Percentiles rank a stretch among this genome's conserved stretches.
Conservation (phyloP, 2,888 invertebrate species). For the Zonitis immaculata region DNA sequence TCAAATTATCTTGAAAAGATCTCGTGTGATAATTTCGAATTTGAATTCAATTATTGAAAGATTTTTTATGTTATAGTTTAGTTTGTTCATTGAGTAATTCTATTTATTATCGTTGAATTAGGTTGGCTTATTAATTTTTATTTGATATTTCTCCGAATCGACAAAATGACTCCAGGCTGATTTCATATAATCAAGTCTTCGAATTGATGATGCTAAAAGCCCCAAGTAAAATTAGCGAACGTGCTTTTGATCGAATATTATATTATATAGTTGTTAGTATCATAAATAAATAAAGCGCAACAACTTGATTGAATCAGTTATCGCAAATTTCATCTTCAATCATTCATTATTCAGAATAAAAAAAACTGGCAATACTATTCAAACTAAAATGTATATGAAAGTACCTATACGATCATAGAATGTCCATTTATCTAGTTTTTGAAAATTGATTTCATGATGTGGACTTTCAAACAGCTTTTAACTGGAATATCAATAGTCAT, state of each 20-base stretch:
- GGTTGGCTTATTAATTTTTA: not conserved
- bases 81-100: too few species aligned
- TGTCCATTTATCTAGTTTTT: too few species aligned
- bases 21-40: too few species aligned
- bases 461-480: conserved; percentile 17
- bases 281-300: not conserved
- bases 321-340: not conserved
- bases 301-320: not conserved
- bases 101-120: too few species aligned
- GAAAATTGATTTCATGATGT: too few species aligned
- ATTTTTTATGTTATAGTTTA: too few species aligned
- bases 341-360: too few species aligned
- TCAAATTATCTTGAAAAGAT: too few species aligned
- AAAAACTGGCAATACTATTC: too few species aligned
- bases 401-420: too few species aligned
- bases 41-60: too few species aligned
- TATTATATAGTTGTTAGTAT: not conserved
- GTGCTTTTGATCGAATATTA: not conserved
- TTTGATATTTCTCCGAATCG: not conserved
- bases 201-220: not conserved
- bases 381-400: too few species aligned
- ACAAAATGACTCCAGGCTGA: not conserved
- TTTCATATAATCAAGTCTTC: not conserved
- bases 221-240: not conserved
- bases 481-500: conserved; percentile 13